Conservation (phyloP, 1,140 invertebrate species). For the Agrypnia vestita region DNA sequence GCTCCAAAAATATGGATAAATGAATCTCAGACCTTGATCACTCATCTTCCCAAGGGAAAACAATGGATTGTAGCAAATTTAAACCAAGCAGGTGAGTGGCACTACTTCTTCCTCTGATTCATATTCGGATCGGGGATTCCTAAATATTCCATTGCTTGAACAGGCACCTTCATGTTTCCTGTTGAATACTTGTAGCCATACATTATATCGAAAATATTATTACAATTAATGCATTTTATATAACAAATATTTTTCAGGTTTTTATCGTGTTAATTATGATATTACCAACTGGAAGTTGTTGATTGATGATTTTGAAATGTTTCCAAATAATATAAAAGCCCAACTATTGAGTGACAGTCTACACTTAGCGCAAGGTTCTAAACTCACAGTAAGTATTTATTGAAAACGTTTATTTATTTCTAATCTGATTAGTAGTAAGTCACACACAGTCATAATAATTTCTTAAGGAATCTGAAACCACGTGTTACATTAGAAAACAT, state of each 20-base stretch:
- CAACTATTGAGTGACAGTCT: slow-evolving; percentile 85
- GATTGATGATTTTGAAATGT: slow-evolving; percentile 71
- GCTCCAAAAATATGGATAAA: slow-evolving; percentile 51
- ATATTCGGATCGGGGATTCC: background rate
- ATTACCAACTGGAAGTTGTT: slow-evolving; percentile 75
- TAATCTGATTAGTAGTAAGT: no score
- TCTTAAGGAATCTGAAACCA: no score
- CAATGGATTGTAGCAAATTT: slow-evolving; percentile 71
- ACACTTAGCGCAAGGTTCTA: slow-evolving; percentile 75
- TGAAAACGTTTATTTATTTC: background rate
- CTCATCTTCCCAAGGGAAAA: slow-evolving; percentile 53
- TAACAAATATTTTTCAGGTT: slow-evolving; percentile 67
- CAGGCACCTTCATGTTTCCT: background rate
- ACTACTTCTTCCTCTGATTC: background rate
- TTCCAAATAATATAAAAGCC: slow-evolving; percentile 78
- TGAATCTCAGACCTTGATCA: slow-evolving; percentile 6
- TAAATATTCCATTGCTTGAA: background rate
- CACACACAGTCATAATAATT: background rate
- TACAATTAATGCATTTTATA: background rate
- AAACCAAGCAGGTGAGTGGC: slow-evolving; percentile 58
- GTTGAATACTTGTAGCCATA: no score
- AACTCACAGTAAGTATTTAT: slow-evolving; percentile 53
- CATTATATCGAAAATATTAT: background rate
- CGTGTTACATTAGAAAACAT: no score
- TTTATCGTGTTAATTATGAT: slow-evolving; percentile 82